Base-by-base conservation (phyloP, 2,888 invertebrate species). In the Colostygia pectinataria region DNA sequence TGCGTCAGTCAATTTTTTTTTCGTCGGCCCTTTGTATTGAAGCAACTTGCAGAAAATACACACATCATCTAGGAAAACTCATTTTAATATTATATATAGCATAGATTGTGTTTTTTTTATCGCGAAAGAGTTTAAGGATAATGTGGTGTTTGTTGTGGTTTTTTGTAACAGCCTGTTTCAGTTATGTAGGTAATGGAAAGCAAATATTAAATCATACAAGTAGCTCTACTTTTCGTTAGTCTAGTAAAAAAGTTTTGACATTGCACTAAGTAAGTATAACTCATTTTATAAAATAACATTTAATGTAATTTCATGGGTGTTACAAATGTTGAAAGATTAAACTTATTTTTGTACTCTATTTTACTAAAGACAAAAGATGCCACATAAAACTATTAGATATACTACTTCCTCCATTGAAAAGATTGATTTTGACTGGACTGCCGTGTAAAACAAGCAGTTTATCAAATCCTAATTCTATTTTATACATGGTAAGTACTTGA, bases 1-100 rank as follows among this genome's bases (percentile, higher is more conserved):
- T 74, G 70, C 64, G 74, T 80, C 81, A 80, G 71, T 74, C 75
- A 69, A 72, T 71, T 73, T 78, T 76, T n/a, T 71, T 67, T 67
- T 59, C 54, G 57, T 49, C 52, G 62, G 62, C 68, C 72, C 69
- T 72, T 75, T 72, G 70, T 70, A 72, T 63, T 51, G 61, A 60
- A 64, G 61, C 64, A 69, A 76, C 68, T 73, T 73, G 70, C 66
- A 71, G 64, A 71, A 73, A 77, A 74, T 64, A 69, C 66, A 67
- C 68, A 68, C 71, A 68, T 74, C 74, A 74, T 76, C 61, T 49
- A 53, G 41, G 34, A 57, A 54, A 62, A 59, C 57, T 62, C 54
- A 60, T 56, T 64, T 61, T 62, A 55, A 63, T 65, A 63, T 55
- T 20, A 20, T 6, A 20, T 4, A 65, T 64, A 59, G 55, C 47